A percentile compares a stretch with the other conserved stretches of the same genome.
Conservation (phyloP, 2,113 vertebrate genomes). For the Axis porcinus region DNA sequence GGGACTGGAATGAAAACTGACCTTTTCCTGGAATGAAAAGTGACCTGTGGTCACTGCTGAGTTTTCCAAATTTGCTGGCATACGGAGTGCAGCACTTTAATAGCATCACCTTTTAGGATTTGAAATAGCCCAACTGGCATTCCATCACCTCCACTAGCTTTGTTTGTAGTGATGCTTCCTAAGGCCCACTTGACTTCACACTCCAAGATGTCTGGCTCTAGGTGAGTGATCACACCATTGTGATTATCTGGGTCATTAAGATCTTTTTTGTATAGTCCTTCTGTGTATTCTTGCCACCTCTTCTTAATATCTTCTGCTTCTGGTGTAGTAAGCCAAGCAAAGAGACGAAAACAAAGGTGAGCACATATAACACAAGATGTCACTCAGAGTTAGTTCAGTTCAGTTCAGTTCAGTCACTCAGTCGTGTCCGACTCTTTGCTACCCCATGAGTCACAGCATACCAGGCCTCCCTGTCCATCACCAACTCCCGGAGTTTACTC, state of each 20-base stretch:
- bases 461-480: no score
- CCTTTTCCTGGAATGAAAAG: neutral
- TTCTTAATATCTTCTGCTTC: neutral
- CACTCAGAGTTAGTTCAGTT: neutral
- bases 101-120: neutral
- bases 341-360: neutral
- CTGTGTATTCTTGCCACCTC: neutral
- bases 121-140: neutral
- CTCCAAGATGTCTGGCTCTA: neutral
- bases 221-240: neutral
- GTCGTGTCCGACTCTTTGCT: no score
- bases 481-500: no score
- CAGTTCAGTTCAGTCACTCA: no score
- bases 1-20: neutral
- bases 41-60: neutral
- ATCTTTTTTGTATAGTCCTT: neutral
- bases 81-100: neutral
- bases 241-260: neutral
- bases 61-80: neutral
- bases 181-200: neutral
- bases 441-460: no score
- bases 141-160: neutral
- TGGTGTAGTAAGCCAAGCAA: neutral
- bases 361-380: neutral
- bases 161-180: neutral